Percentiles rank a stretch among this genome's conserved stretches.
Evolutionary conservation across 1,140 invertebrate species (phyloP).

Genomic region (Wiebesia pumilae): DNA sequence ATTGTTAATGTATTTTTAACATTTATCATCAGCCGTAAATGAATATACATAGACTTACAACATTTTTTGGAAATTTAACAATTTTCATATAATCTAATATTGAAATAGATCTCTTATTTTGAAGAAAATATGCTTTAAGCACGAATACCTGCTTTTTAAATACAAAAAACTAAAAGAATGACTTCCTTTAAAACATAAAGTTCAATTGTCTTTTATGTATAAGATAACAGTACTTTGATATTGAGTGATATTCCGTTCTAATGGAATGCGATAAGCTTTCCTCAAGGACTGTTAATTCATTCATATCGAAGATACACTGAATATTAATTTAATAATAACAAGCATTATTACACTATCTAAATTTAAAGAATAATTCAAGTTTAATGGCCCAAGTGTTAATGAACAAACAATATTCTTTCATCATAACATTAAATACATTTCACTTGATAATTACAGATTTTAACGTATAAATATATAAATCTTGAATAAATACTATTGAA

Average conservation of each 20-base stretch:
- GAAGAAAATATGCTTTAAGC: not conserved
- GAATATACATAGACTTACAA: not conserved
- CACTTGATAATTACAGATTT: too few species aligned
- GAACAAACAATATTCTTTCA: too few species aligned
- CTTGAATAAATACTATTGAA: too few species aligned
- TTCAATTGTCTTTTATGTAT: not conserved
- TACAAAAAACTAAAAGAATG: not conserved
- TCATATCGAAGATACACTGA: not conserved
- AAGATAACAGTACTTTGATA: slow-evolving; percentile 1
- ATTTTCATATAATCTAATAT: not conserved
- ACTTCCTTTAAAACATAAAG: not conserved
- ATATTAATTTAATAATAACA: not conserved
- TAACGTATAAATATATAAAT: too few species aligned
- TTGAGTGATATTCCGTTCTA: not conserved
- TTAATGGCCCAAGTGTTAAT: too few species aligned
- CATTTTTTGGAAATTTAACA: not conserved
- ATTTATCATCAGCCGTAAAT: not conserved
- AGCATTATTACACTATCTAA: too few species aligned
- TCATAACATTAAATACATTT: too few species aligned
- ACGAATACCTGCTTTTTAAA: slow-evolving; percentile 1
- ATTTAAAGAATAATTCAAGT: too few species aligned
- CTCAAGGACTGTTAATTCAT: not conserved
- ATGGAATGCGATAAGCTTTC: not conserved
- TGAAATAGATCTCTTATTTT: not conserved
- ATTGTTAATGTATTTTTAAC: too few species aligned